These are phyloP conservation scores for Neoarius graeffei DNA, from an alignment of 2,113 vertebrate genomes.

Conservation along the genomic window DNA sequence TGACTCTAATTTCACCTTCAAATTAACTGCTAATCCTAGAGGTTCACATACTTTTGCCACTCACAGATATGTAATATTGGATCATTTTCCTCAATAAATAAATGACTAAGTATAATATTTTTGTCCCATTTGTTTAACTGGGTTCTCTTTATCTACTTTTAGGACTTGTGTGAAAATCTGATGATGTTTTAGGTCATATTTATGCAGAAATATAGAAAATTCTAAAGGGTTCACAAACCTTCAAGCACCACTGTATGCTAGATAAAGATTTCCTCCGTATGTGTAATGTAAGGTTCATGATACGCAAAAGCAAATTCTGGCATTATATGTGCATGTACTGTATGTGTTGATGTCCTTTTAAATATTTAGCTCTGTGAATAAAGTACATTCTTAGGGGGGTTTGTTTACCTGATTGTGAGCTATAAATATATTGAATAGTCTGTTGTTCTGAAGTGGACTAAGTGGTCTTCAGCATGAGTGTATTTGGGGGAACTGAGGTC, in stretches of 20 bases:
- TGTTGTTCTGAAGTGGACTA: slow-evolving; percentile 54
- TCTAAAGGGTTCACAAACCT: too few species aligned
- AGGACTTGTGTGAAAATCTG: too few species aligned
- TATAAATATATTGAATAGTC: slow-evolving; percentile 32
- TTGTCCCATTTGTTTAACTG: too few species aligned
- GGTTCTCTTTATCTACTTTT: too few species aligned
- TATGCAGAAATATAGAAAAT: too few species aligned
- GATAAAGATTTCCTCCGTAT: neutral
- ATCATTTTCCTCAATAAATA: too few species aligned
- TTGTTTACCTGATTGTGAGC: slow-evolving; percentile 21
- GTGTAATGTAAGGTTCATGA: neutral
- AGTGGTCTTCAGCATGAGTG: slow-evolving; percentile 44
- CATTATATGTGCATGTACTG: neutral
- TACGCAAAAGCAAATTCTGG: neutral
- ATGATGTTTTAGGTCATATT: too few species aligned
- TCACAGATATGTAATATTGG: too few species aligned
- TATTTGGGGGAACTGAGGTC: slow-evolving; percentile 63
- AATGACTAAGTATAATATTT: too few species aligned
- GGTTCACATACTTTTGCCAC: too few species aligned
- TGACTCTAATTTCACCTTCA: too few species aligned
- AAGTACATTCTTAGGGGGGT: neutral
- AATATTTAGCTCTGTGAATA: neutral
- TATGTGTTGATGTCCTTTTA: neutral
- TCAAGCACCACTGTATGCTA: neutral
- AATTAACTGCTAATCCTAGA: too few species aligned